Base-by-base conservation (phyloP, 2,797 vertebrate species). In the Tympanoctomys barrerae region DNA sequence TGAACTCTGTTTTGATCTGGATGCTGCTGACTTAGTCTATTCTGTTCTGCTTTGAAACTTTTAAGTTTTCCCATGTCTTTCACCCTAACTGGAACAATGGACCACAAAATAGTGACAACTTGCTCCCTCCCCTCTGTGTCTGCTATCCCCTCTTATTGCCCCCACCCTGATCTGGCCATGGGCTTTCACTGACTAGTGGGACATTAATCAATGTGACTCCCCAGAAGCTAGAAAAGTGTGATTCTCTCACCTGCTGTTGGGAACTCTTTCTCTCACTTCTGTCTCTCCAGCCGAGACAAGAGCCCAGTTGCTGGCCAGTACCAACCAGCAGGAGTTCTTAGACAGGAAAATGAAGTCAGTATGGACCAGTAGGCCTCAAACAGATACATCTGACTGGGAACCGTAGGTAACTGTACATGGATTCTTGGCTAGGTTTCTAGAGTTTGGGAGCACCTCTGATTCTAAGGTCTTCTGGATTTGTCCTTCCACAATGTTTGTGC, bases 21-120 rank as follows among this genome's bases (percentile, higher is more conserved):
- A 36, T 71, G 70, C 59, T 46, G 83, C 62, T 89, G 66, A 54
- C 57, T 39, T 26, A 22, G 2, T 89, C 71, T 89, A 33, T 66
- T 94, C 7, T 89, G 21, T 75, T 87, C 62, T 89, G 84, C 31
- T 87, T 87, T 90, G 81, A 80, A 84, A 62, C n/a, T 64, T 64
- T 83, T 52, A 49, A 33, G 28, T 75, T 95, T 89, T 52, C 39
- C 46, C 9, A 4, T 36, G 46, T 33, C 16, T 46, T 73, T 81
- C 87, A 33, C 90, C 49, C 28, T 73, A 91, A 46, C 24, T 87
- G 73, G 57, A 21, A 28, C 42, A 19, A 49, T 33, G 52, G 59
- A 26, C 78, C 24, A 33, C 62, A 49, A 31, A 62, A 33, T 36
- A 81, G 33, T 59, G 70, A 73, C 54, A 22, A 36, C 78, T 49